Percentiles rank a stretch among this genome's conserved stretches.
These are phyloP conservation scores for Podilymbus podiceps DNA, from an alignment of 2,113 vertebrate species.

Conservation along the genomic window DNA sequence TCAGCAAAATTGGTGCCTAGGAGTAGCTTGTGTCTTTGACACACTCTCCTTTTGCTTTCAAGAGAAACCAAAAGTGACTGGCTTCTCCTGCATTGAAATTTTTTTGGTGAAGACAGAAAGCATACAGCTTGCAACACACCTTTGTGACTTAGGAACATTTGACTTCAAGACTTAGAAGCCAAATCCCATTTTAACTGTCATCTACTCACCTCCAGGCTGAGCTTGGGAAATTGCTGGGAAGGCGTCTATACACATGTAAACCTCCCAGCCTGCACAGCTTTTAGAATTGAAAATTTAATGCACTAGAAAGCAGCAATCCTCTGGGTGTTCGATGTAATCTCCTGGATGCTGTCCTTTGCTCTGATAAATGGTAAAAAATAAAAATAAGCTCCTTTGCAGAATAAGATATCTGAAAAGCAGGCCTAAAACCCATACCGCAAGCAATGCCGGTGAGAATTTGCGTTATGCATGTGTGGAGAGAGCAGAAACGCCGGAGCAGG, in stretches of 20 bases:
- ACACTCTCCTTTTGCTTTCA: not conserved
- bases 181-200: not conserved
- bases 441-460: not conserved
- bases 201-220: not conserved
- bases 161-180: not conserved
- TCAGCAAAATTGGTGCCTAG: not conserved
- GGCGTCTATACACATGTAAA: not conserved
- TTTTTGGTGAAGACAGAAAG: not conserved
- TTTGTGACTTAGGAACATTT: not conserved
- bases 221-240: not conserved
- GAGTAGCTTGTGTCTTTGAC: not conserved
- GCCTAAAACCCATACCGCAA: not conserved
- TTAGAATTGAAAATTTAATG: not conserved
- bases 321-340: not conserved
- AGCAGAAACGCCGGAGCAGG: not conserved
- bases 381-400: conserved; percentile 1
- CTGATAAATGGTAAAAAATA: not conserved
- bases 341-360: not conserved
- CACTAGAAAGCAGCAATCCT: not conserved
- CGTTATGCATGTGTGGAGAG: not conserved
- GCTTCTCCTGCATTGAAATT: not conserved
- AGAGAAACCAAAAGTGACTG: not conserved
- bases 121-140: not conserved
- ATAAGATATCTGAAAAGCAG: not conserved
- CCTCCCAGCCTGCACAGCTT: not conserved